Percentiles rank a stretch among this genome's conserved stretches.
Conservation (phyloP, 2,888 invertebrate species). For the Pyrgus malvae region DNA sequence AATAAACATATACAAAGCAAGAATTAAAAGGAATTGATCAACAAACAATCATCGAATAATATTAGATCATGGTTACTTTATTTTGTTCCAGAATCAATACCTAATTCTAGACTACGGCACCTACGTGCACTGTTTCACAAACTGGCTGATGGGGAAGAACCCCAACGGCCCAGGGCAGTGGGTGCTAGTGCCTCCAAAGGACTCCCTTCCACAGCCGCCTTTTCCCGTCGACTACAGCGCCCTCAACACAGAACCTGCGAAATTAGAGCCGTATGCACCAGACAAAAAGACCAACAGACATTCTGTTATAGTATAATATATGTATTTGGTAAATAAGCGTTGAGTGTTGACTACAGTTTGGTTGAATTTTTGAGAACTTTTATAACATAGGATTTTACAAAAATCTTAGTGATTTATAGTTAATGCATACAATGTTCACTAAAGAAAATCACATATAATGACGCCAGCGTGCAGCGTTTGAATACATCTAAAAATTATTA, state of each 20-base stretch:
- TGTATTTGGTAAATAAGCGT: background rate
- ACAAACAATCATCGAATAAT: too few relatives aligned
- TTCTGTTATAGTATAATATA: constrained; percentile 84
- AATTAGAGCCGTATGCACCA: constrained; percentile 86
- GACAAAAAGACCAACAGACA: constrained; percentile 86
- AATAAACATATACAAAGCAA: too few relatives aligned
- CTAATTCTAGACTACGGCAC: constrained; percentile 84
- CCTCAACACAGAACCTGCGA: constrained; percentile 86
- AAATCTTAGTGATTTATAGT: too few relatives aligned
- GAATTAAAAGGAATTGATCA: too few relatives aligned
- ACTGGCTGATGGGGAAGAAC: constrained; percentile 87
- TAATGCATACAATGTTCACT: too few relatives aligned
- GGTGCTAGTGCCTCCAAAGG: constrained; percentile 84
- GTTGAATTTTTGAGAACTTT: too few relatives aligned
- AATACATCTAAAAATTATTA: too few relatives aligned
- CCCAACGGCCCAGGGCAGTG: constrained; percentile 90
- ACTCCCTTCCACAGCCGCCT: constrained; percentile 77
- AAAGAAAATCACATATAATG: too few relatives aligned
- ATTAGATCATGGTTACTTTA: too few relatives aligned
- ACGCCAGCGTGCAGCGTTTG: too few relatives aligned
- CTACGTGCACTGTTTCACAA: constrained; percentile 88
- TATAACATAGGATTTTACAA: too few relatives aligned
- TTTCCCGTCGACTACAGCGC: constrained; percentile 90
- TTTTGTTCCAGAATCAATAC: constrained; percentile 84
- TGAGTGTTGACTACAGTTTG: too few relatives aligned